These are phyloP conservation scores for Eulithis prunata DNA, from an alignment of 2,888 invertebrate species.

Conservation along the genomic window DNA sequence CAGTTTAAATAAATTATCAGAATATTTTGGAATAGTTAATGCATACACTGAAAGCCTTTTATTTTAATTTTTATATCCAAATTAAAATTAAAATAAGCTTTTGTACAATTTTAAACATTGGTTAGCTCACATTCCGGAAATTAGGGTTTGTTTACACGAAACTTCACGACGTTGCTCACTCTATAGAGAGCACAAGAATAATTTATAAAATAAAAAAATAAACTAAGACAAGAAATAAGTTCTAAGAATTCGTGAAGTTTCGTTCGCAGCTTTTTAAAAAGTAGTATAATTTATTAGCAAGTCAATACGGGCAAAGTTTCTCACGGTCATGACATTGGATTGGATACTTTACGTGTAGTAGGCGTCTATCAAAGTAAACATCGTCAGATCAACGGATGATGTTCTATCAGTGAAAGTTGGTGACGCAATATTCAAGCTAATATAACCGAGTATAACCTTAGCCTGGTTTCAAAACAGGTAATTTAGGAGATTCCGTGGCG, in stretches of 20 bases:
- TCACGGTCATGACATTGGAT: conserved; percentile 43
- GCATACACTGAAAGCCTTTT: too few relatives aligned
- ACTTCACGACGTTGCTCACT: too few relatives aligned
- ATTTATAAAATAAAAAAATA: background rate
- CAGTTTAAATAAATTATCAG: background rate
- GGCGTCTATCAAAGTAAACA: conserved; percentile 38
- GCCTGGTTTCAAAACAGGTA: conserved; percentile 38
- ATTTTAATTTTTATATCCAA: too few relatives aligned
- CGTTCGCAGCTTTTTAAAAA: conserved; percentile 27
- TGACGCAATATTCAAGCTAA: conserved; percentile 42
- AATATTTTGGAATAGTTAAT: too few relatives aligned
- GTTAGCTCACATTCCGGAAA: too few relatives aligned
- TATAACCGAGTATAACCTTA: conserved; percentile 41
- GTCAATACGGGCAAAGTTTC: conserved; percentile 31
- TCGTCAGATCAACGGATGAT: conserved; percentile 34
- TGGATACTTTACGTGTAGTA: conserved; percentile 36
- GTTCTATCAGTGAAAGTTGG: conserved; percentile 44
- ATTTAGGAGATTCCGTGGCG: conserved; percentile 23
- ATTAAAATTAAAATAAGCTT: too few relatives aligned
- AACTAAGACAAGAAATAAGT: background rate
- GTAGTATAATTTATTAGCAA: conserved; percentile 38
- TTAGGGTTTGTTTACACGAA: too few relatives aligned
- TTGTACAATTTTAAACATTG: too few relatives aligned
- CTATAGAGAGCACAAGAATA: too few relatives aligned
- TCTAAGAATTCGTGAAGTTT: background rate